These are phyloP conservation scores for Rhinophrynus dorsalis DNA, from an alignment of 2,797 vertebrate species.

Conservation along the genomic window DNA sequence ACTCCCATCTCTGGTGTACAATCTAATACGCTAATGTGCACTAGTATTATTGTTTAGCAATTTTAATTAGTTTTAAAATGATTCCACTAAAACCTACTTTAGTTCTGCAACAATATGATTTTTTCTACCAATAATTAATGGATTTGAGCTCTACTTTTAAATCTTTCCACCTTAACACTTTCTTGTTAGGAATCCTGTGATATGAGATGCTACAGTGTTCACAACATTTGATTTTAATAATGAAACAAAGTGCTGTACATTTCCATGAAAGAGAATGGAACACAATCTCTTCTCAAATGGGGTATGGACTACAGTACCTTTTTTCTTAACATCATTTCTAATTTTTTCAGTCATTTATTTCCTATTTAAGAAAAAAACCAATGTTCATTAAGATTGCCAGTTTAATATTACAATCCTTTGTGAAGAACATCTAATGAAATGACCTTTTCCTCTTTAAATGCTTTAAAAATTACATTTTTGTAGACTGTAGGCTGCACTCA, in stretches of 20 bases:
- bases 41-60: neutral
- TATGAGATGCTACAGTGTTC: too few relatives aligned
- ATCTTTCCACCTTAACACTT: neutral
- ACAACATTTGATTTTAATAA: too few relatives aligned
- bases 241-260: too few relatives aligned
- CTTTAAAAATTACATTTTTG: slow-evolving; percentile 64
- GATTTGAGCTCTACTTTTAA: too few relatives aligned
- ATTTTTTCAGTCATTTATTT: slow-evolving; percentile 45
- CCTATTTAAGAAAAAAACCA: slow-evolving; percentile 53
- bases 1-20: slow-evolving; percentile 9
- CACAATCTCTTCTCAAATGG: too few relatives aligned
- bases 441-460: slow-evolving; percentile 66
- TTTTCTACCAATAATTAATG: too few relatives aligned
- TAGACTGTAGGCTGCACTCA: slow-evolving; percentile 53
- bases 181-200: neutral
- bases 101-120: too few relatives aligned
- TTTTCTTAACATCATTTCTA: slow-evolving; percentile 53
- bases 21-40: neutral
- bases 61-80: neutral
- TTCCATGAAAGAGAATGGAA: too few relatives aligned
- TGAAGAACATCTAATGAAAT: slow-evolving; percentile 53
- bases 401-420: slow-evolving; percentile 58
- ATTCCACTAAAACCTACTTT: too few relatives aligned
- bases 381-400: slow-evolving; percentile 58
- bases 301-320: too few relatives aligned